Percentiles rank a stretch among this genome's conserved stretches.
Evolutionary conservation across 2,113 vertebrate species (phyloP).

Genomic region (Leptobrachium ailaonicum): DNA sequence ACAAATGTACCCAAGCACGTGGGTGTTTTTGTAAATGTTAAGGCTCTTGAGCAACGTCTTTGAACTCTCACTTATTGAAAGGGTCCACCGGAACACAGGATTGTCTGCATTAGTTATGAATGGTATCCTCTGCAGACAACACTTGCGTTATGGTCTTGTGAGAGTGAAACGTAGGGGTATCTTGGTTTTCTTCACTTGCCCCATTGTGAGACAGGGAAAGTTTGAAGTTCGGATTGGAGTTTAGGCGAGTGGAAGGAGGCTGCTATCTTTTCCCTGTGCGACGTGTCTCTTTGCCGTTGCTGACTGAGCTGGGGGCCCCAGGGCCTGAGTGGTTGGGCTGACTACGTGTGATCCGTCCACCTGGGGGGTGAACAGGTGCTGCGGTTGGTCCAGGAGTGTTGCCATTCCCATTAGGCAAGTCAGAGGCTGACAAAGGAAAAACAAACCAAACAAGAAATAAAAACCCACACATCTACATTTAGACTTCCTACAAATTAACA

Average conservation of each 20-base stretch:
- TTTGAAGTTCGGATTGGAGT: not conserved
- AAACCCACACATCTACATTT: too few species aligned
- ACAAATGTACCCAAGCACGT: too few species aligned
- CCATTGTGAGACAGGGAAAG: not conserved
- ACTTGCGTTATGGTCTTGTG: not conserved
- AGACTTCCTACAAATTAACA: too few species aligned
- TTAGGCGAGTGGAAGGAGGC: not conserved
- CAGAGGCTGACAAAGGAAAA: constrained; percentile 57
- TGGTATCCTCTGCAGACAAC: not conserved
- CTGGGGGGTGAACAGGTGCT: constrained; percentile 57
- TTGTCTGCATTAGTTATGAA: not conserved
- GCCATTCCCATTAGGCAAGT: constrained; percentile 73
- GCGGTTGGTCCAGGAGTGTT: constrained; percentile 58
- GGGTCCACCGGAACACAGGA: not conserved
- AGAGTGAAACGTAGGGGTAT: not conserved
- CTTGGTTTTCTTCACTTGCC: not conserved
- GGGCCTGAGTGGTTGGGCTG: constrained; percentile 63
- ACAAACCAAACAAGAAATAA: constrained; percentile 36
- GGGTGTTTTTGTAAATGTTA: not conserved
- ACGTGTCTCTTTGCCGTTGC: constrained; percentile 78
- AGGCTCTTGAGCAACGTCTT: not conserved
- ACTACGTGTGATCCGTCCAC: constrained; percentile 67
- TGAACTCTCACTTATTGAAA: not conserved
- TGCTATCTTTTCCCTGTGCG: constrained; percentile 76
- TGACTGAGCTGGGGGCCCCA: constrained; percentile 61